Percentiles rank a stretch among this genome's conserved stretches.
Evolutionary conservation across 2,113 vertebrate genomes (phyloP).

Genomic region (Verasper variegatus): DNA sequence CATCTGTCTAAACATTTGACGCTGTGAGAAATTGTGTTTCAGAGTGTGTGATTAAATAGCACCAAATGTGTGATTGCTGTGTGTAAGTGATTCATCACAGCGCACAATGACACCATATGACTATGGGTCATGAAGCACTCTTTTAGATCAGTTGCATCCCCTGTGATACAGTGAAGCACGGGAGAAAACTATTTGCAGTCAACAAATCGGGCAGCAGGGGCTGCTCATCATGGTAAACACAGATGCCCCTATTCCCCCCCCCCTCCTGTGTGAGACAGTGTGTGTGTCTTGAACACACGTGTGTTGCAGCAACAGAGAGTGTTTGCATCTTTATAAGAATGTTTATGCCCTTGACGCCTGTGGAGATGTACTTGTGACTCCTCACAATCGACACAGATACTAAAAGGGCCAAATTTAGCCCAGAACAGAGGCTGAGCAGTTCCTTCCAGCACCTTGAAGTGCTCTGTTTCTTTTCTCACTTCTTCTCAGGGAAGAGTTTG

Average conservation of each 20-base stretch:
- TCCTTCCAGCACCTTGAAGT: slow-evolving; percentile 26
- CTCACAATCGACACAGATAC: slow-evolving; percentile 70
- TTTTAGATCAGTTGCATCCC: slow-evolving; percentile 42
- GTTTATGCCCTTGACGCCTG: slow-evolving; percentile 57
- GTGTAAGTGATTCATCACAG: slow-evolving; percentile 39
- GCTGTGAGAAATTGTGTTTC: slow-evolving; percentile 38
- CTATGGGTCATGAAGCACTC: slow-evolving; percentile 40
- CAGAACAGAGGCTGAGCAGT: slow-evolving; percentile 65
- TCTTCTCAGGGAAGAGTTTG: slow-evolving; percentile 11
- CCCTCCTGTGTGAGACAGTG: slow-evolving; percentile 15
- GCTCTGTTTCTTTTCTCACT: slow-evolving; percentile 20
- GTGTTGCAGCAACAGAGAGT: slow-evolving; percentile 16
- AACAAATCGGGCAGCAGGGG: slow-evolving; percentile 27
- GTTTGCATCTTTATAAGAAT: slow-evolving; percentile 45
- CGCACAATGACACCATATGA: slow-evolving; percentile 37
- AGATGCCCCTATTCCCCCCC: slow-evolving; percentile 45
- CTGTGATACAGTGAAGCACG: slow-evolving; percentile 45
- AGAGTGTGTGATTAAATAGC: slow-evolving; percentile 55
- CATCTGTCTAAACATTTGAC: slow-evolving; percentile 48
- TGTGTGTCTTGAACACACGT: neutral
- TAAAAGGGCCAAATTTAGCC: slow-evolving; percentile 70
- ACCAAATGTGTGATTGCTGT: slow-evolving; percentile 48
- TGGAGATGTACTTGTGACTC: slow-evolving; percentile 65
- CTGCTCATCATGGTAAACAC: slow-evolving; percentile 39
- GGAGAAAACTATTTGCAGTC: slow-evolving; percentile 42